Evolutionary conservation across 2,797 vertebrate genomes (phyloP).

Genomic region (Spheniscus humboldti): DNA sequence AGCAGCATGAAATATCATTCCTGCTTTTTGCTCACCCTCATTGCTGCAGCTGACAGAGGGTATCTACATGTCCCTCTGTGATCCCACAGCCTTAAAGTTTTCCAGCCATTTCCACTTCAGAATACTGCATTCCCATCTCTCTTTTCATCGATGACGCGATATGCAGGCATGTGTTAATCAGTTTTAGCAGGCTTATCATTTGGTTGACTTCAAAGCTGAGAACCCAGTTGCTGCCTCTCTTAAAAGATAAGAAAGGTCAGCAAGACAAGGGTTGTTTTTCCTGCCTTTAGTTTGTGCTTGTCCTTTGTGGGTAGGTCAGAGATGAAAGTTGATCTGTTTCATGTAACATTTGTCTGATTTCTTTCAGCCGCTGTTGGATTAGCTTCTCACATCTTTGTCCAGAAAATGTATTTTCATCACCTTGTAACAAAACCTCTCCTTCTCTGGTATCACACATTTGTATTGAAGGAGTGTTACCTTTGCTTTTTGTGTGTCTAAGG

Average conservation of each 20-base stretch:
- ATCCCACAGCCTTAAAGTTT: neutral
- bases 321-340: slow-evolving; percentile 10
- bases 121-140: neutral
- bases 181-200: neutral
- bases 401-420: neutral
- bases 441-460: neutral
- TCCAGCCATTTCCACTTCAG: neutral
- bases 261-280: slow-evolving; percentile 17
- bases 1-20: neutral
- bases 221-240: neutral
- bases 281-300: neutral
- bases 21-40: neutral
- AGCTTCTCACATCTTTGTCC: slow-evolving; percentile 13
- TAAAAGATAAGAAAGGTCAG: slow-evolving; percentile 8
- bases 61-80: neutral
- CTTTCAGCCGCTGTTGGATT: neutral
- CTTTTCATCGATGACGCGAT: neutral
- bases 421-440: neutral
- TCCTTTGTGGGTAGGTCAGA: neutral
- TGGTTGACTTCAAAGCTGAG: slow-evolving; percentile 36
- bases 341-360: slow-evolving; percentile 26
- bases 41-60: neutral
- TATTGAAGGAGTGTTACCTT: neutral
- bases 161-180: neutral
- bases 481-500: neutral